These are phyloP conservation scores for Paraescarpia echinospica DNA, from an alignment of 1,140 invertebrate species.

Conservation along the genomic window DNA sequence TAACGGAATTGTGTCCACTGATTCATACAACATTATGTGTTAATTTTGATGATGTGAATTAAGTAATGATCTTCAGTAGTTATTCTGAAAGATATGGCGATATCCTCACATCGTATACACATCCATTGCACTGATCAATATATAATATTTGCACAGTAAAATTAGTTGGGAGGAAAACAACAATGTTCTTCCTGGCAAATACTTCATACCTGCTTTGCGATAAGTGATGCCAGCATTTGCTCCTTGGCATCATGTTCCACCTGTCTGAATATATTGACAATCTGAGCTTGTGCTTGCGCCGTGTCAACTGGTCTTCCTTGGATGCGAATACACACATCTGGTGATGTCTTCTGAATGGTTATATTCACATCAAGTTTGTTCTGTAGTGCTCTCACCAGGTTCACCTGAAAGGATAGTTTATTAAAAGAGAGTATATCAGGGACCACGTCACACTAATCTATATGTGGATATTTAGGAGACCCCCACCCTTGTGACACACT, in stretches of 20 bases:
- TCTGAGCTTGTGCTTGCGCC: background rate
- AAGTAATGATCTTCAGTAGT: no score
- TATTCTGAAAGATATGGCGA: no score
- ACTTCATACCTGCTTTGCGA: background rate
- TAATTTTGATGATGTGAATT: no score
- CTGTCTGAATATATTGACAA: background rate
- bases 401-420: background rate
- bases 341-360: background rate
- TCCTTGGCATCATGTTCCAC: background rate
- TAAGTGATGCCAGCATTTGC: background rate
- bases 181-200: no score
- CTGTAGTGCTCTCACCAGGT: background rate
- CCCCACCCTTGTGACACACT: no score
- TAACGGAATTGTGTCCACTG: no score
- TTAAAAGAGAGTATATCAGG: background rate
- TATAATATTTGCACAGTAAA: no score
- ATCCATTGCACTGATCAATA: background rate
- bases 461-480: background rate
- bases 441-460: background rate
- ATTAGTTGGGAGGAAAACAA: background rate
- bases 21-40: no score
- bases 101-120: background rate
- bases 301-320: background rate
- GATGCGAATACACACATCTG: background rate
- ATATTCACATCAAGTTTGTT: background rate